A percentile compares a stretch with the other conserved stretches of the same genome.
These are phyloP conservation scores for Mus pahari DNA, from an alignment of 2,113 vertebrate genomes.

Conservation along the genomic window DNA sequence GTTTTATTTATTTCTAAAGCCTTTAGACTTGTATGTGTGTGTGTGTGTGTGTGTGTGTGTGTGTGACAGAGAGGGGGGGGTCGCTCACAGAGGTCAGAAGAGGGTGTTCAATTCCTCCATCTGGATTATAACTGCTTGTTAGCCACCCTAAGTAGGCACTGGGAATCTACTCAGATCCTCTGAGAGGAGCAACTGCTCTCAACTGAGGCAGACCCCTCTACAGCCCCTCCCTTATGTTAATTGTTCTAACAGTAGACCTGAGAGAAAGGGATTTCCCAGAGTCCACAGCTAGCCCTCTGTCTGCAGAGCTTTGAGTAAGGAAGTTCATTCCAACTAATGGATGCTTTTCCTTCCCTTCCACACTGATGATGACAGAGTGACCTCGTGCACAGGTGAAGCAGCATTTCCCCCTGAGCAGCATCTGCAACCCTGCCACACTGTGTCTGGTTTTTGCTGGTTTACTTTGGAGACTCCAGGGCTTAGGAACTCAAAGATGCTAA, in stretches of 20 bases:
- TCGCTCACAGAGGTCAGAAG: not conserved
- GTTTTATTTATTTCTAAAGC: too few species aligned
- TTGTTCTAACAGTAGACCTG: not conserved
- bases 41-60: not conserved
- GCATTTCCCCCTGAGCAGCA: not conserved
- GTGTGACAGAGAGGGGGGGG: not conserved
- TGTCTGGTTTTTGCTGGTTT: not conserved
- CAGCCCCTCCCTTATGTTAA: not conserved
- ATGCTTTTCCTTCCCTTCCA: not conserved
- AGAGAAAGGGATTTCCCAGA: not conserved
- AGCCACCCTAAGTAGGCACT: not conserved
- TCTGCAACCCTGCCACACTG: not conserved
- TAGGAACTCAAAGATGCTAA: not conserved
- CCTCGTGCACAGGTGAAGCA: not conserved
- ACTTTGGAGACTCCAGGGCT: not conserved
- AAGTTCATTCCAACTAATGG: accelerated
- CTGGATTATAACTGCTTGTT: not conserved
- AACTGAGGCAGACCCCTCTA: too few species aligned
- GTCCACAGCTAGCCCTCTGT: not conserved
- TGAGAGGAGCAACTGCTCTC: not conserved
- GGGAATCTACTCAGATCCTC: not conserved
- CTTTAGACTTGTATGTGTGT: not conserved
- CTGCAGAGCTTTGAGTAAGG: not conserved
- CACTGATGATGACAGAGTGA: accelerated
- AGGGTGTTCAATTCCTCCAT: not conserved